phyloP scores from a whole-genome alignment of 2,113 vertebrate genomes.

The Dasypus novemcinctus region DNA sequence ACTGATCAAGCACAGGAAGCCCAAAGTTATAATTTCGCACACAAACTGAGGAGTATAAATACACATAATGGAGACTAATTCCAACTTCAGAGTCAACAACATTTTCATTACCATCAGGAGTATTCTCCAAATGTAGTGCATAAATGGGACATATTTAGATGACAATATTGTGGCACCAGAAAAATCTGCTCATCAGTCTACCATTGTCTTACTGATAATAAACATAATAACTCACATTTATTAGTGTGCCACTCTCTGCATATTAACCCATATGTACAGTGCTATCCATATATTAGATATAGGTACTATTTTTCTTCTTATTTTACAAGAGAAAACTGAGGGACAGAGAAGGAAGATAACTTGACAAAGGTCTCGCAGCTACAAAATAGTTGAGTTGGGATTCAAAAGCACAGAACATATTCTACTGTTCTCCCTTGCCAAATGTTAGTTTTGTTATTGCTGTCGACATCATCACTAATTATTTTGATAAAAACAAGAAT shows the following conservation, averaged over 20 bases:
- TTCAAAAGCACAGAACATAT: not conserved
- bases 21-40: not conserved
- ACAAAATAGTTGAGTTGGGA: not conserved
- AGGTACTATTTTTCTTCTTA: not conserved
- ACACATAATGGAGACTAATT: not conserved
- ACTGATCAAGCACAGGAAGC: not conserved
- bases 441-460: not conserved
- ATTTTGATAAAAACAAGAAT: constrained; percentile 27
- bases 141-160: not conserved
- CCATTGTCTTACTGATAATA: not conserved
- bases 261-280: not conserved
- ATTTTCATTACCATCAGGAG: not conserved
- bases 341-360: not conserved
- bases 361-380: not conserved
- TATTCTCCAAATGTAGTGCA: not conserved
- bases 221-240: not conserved
- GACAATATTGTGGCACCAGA: not conserved
- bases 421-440: not conserved
- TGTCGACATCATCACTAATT: not conserved
- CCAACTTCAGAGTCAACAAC: not conserved
- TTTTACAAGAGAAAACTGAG: not conserved
- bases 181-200: not conserved
- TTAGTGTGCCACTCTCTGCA: not conserved
- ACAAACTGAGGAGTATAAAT: not conserved
- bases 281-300: not conserved